Evolutionary conservation across 2,113 vertebrate species (phyloP).

Genomic region (Hemibagrus wyckioides): DNA sequence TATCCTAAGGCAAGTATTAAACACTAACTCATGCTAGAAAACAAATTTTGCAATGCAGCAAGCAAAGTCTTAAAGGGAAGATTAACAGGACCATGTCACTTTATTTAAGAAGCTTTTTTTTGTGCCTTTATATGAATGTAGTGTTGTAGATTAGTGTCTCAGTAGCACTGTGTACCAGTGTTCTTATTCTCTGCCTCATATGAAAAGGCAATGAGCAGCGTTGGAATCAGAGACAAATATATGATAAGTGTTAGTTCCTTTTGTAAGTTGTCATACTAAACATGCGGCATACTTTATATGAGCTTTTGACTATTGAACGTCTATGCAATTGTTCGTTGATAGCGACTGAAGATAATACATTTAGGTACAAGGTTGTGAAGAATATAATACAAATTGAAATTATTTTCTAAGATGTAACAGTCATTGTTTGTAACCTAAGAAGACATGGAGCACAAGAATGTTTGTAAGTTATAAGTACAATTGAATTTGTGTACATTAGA

Average conservation of each 20-base stretch:
- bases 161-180: not conserved
- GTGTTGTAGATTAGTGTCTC: not conserved
- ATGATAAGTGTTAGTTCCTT: not conserved
- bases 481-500: not conserved
- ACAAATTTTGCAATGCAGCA: not conserved
- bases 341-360: not conserved
- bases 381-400: not conserved
- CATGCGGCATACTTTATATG: not conserved
- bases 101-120: not conserved
- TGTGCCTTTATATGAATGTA: conserved; percentile 18
- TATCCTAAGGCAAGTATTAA: not conserved
- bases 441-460: conserved; percentile 15
- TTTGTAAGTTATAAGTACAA: not conserved
- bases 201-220: not conserved
- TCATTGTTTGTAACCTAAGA: not conserved
- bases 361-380: conserved; percentile 4
- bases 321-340: conserved; percentile 19
- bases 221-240: not conserved
- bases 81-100: not conserved
- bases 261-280: not conserved
- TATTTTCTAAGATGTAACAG: conserved; percentile 10
- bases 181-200: not conserved
- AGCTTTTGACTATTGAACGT: not conserved
- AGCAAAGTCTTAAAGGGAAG: conserved; percentile 1
- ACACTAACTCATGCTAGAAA: not conserved